phyloP scores from a whole-genome alignment of 2,113 vertebrate species.

The Craseonycteris thonglongyai region DNA sequence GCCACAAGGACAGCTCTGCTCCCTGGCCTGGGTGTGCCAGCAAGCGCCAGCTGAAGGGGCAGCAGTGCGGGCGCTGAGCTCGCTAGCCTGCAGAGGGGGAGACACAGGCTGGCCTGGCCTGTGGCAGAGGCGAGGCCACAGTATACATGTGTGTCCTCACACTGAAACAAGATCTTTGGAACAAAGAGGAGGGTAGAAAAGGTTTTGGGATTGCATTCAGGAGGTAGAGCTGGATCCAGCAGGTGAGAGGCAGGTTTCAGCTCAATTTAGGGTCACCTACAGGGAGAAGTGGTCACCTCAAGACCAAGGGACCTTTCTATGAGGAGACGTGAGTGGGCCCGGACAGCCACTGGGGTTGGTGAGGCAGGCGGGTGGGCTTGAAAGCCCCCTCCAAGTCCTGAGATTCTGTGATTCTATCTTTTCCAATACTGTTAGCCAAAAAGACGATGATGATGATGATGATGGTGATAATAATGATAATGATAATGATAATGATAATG shows the following conservation, averaged over 20 bases:
- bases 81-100: not conserved
- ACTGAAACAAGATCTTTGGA: not conserved
- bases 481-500: not conserved
- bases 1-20: not conserved
- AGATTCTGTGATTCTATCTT: not conserved
- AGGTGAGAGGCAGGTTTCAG: not conserved
- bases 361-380: not conserved
- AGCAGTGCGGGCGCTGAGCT: not conserved
- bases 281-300: not conserved
- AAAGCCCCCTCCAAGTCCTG: not conserved
- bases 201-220: too few relatives aligned
- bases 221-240: not conserved
- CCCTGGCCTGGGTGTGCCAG: fast-evolving
- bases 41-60: not conserved
- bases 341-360: not conserved
- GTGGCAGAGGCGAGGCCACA: not conserved
- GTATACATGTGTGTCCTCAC: not conserved
- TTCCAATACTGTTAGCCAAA: not conserved
- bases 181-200: not conserved
- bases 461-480: not conserved
- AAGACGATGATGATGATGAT: not conserved
- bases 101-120: not conserved
- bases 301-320: not conserved
- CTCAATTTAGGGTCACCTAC: not conserved
- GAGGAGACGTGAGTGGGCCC: not conserved